phyloP scores from a whole-genome alignment of 2,888 invertebrate species.

The Drosophila putrida region DNA sequence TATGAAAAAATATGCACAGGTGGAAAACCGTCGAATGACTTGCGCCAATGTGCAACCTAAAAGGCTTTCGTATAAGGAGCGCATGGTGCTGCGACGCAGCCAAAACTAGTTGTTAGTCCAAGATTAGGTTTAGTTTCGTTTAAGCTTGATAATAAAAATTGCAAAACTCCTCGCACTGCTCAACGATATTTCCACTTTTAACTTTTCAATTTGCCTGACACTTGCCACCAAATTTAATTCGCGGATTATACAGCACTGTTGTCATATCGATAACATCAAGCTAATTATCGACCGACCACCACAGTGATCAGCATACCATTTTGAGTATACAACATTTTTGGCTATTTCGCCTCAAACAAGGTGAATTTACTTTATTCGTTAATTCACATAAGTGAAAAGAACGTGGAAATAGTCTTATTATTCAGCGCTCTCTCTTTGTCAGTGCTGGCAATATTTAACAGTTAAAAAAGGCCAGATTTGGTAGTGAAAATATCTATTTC shows the following conservation, averaged over 20 bases:
- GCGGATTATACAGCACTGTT: constrained; percentile 26
- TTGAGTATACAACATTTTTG: constrained; percentile 24
- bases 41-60: constrained; percentile 82
- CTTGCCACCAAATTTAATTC: not conserved
- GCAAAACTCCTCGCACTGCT: constrained; percentile 29
- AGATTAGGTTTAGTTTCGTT: constrained; percentile 48
- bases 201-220: not conserved
- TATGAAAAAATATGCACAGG: constrained; percentile 78
- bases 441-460: too few relatives aligned
- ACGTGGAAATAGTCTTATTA: too few relatives aligned
- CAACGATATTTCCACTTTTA: constrained; percentile 13
- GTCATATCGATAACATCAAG: not conserved
- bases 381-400: too few relatives aligned
- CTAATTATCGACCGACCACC: constrained; percentile 40
- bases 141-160: constrained; percentile 46
- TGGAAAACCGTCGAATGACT: constrained; percentile 72
- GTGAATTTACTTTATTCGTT: too few relatives aligned
- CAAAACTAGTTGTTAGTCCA: constrained; percentile 57
- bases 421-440: too few relatives aligned
- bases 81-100: constrained; percentile 82
- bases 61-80: constrained; percentile 80
- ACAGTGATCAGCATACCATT: constrained; percentile 24
- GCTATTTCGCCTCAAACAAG: too few relatives aligned
- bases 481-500: too few relatives aligned
- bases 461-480: too few relatives aligned